A percentile compares a stretch with the other conserved stretches of the same genome.
These are phyloP conservation scores for chimpanzee (Pan troglodytes) DNA, from an alignment of 2,113 vertebrate species.

Conservation along the genomic window NHGRI_mPanTro3-v2.1_pri NC_072401.2:152646501-152647000, in stretches of 20 bases:
- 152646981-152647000: constrained; percentile 10
- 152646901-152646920: constrained; percentile 87
- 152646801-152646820: constrained; percentile 99
- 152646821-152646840: constrained; percentile 95
- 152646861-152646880: constrained; percentile 91
- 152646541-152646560: background rate
- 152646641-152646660: background rate
- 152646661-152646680: constrained; percentile 2
- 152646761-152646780: constrained; percentile 85
- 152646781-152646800: constrained; percentile 97
- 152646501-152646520: background rate
- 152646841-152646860: constrained; percentile 92
- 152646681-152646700: constrained; percentile 1
- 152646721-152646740: background rate
- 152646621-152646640: background rate
- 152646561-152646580: background rate
- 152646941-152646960: constrained; percentile 11
- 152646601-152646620: background rate
- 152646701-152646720: constrained; percentile 29
- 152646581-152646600: constrained; percentile 7
- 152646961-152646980: background rate
- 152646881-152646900: constrained; percentile 96
- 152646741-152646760: background rate
- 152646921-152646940: constrained; percentile 64
- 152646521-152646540: background rate